Conservation (phyloP, 2,113 vertebrate genomes). For the Labrus mixtus region DNA sequence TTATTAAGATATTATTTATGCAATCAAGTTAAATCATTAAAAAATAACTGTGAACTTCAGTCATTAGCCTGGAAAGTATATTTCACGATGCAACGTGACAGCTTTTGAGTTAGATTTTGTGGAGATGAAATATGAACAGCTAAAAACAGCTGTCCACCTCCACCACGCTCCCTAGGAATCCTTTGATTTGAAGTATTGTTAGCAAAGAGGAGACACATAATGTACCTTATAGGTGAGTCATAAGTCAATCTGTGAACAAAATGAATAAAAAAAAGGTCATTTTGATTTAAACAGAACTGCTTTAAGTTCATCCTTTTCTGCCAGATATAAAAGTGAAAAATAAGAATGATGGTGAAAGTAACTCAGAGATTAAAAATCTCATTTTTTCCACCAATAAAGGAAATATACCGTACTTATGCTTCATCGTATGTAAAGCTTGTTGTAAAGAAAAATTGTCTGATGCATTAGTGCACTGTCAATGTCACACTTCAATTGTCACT, state of each 20-base stretch:
- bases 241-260: background rate
- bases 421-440: too few relatives aligned
- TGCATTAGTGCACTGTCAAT: too few relatives aligned
- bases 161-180: background rate
- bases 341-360: background rate
- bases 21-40: background rate
- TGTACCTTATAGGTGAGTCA: constrained; percentile 3
- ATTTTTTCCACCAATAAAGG: too few relatives aligned
- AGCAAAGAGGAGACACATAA: background rate
- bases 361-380: too few relatives aligned
- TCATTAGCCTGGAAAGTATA: background rate
- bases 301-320: background rate
- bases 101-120: background rate
- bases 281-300: background rate
- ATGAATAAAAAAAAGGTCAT: background rate
- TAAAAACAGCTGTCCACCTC: background rate
- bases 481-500: background rate
- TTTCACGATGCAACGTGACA: background rate
- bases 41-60: background rate
- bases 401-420: too few relatives aligned
- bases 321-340: background rate
- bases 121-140: too few relatives aligned
- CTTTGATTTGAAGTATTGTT: background rate
- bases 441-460: background rate
- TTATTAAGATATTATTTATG: background rate